Evolutionary conservation across 2,797 vertebrate species (phyloP).

Genomic region (Mus minutoides): DNA sequence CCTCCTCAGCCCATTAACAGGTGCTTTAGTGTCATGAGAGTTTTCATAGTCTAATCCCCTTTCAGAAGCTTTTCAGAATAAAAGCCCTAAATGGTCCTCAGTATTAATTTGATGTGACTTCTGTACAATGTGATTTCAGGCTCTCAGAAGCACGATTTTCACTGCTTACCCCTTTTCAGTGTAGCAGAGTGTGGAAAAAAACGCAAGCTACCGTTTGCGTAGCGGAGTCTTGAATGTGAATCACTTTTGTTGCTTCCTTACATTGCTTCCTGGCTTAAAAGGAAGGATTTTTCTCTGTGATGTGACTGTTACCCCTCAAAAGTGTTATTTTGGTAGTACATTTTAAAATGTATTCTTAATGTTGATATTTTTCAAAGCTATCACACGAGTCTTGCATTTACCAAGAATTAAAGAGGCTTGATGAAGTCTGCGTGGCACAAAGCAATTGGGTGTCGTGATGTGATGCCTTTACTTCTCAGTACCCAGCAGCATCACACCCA

Average conservation of each 20-base stretch:
- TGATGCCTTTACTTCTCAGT: slow-evolving; percentile 76
- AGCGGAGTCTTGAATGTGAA: slow-evolving; percentile 91
- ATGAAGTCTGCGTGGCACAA: slow-evolving; percentile 73
- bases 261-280: slow-evolving; percentile 73
- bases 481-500: slow-evolving; percentile 25
- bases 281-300: slow-evolving; percentile 67
- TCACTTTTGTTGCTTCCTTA: slow-evolving; percentile 86
- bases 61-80: slow-evolving; percentile 99
- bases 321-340: slow-evolving; percentile 53
- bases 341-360: slow-evolving; percentile 67
- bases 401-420: slow-evolving; percentile 66
- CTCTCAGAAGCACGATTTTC: slow-evolving; percentile 94
- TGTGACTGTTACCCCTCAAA: slow-evolving; percentile 77
- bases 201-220: slow-evolving; percentile 91
- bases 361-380: slow-evolving; percentile 18
- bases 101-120: slow-evolving; percentile 99
- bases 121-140: slow-evolving; percentile 97
- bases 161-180: slow-evolving; percentile 92
- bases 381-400: slow-evolving; percentile 65
- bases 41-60: slow-evolving; percentile 99
- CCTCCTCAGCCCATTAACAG: slow-evolving; percentile 93
- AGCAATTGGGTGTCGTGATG: slow-evolving; percentile 68
- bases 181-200: slow-evolving; percentile 91
- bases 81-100: slow-evolving; percentile 99
- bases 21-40: slow-evolving; percentile 98